phyloP scores from a whole-genome alignment of 2,797 vertebrate genomes.

The Bovichtus diacanthus region DNA sequence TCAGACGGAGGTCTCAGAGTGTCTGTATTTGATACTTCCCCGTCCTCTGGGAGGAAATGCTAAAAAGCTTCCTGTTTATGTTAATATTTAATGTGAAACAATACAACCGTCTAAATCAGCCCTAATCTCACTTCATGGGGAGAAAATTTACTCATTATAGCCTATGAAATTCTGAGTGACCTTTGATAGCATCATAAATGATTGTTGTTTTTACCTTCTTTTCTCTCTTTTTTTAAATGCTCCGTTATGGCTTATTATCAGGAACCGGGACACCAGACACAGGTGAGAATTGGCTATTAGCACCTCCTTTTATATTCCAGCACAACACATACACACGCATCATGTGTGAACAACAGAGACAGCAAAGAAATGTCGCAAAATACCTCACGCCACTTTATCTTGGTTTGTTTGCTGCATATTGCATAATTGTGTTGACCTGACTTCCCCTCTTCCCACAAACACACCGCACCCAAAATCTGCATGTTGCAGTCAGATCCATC shows the following conservation, averaged over 20 bases:
- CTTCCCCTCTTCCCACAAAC: constrained; percentile 16
- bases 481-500: constrained; percentile 42
- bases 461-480: constrained; percentile 5
- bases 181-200: constrained; percentile 58
- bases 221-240: constrained; percentile 52
- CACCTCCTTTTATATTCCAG: constrained; percentile 27
- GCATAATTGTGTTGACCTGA: constrained; percentile 58
- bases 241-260: constrained; percentile 77
- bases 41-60: constrained; percentile 66
- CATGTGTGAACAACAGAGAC: constrained; percentile 14
- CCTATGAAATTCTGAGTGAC: constrained; percentile 43
- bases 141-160: constrained; percentile 45
- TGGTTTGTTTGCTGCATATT: constrained; percentile 48
- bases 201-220: constrained; percentile 61
- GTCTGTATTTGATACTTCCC: constrained; percentile 72
- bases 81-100: constrained; percentile 80
- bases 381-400: constrained; percentile 22
- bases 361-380: constrained; percentile 18
- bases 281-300: constrained; percentile 88
- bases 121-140: constrained; percentile 59
- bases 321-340: constrained; percentile 13
- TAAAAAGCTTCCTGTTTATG: constrained; percentile 70
- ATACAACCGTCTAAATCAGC: constrained; percentile 67
- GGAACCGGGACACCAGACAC: constrained; percentile 98
- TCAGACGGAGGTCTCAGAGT: constrained; percentile 63